phyloP scores from a whole-genome alignment of 2,797 vertebrate genomes.

The Benthosema pterotum region DNA sequence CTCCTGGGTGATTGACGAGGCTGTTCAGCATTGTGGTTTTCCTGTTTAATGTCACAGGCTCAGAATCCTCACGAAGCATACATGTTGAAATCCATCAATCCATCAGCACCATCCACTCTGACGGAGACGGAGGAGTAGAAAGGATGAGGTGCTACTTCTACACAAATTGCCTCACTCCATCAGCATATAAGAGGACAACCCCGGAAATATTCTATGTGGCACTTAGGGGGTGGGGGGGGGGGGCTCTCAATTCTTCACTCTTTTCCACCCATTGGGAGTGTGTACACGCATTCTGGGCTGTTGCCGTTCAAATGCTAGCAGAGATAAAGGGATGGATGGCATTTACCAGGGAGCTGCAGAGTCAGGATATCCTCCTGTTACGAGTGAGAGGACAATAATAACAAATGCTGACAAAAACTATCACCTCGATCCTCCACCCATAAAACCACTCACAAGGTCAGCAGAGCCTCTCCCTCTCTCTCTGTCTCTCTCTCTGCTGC shows the following conservation, averaged over 20 bases:
- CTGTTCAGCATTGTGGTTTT: slow-evolving; percentile 47
- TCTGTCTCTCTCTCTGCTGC: slow-evolving; percentile 21
- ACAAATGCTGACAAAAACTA: slow-evolving; percentile 74
- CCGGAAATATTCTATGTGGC: slow-evolving; percentile 21
- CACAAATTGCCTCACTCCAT: slow-evolving; percentile 56
- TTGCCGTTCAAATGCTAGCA: slow-evolving; percentile 36
- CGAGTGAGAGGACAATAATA: slow-evolving; percentile 70
- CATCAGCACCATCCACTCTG: slow-evolving; percentile 34
- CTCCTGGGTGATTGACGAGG: slow-evolving; percentile 49
- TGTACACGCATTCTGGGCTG: slow-evolving; percentile 38
- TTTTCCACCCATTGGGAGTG: slow-evolving; percentile 31
- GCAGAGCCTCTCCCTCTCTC: slow-evolving; percentile 38
- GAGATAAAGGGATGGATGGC: slow-evolving; percentile 64
- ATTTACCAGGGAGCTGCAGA: slow-evolving; percentile 56
- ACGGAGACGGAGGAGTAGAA: slow-evolving; percentile 37
- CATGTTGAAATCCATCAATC: slow-evolving; percentile 50
- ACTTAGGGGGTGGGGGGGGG: slow-evolving; percentile 14
- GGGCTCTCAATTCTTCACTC: slow-evolving; percentile 43
- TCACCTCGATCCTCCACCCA: slow-evolving; percentile 59
- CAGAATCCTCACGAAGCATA: slow-evolving; percentile 43
- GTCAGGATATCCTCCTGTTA: slow-evolving; percentile 74
- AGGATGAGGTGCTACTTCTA: slow-evolving; percentile 48
- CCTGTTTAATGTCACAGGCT: slow-evolving; percentile 47
- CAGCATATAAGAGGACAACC: slow-evolving; percentile 44
- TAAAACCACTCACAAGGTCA: slow-evolving; percentile 67